Evolutionary conservation across 2,888 invertebrate species (phyloP), one percentile per base, ranked within the genome.

Genomic region (Ischnura elegans): DNA sequence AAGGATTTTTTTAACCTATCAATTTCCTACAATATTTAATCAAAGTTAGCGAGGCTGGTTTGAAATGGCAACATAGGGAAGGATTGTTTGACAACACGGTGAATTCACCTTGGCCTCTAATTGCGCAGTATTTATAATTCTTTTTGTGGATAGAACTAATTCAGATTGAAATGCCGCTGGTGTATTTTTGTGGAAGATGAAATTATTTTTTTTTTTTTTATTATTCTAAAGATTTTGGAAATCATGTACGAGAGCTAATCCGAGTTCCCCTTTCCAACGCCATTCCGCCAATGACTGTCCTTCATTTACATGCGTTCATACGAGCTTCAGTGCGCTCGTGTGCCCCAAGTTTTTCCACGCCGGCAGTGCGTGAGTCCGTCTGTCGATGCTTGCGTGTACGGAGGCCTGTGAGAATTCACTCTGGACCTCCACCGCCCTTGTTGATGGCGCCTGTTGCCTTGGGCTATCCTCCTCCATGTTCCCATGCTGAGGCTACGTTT

Each of bases 251-350:
- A 16, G 76, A 13, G 29, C 13, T 76, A 76, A 76, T 76, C 76
- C 13, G 76, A n/a, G 76, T 5, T 13, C 36, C 76, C 29, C 76
- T 2, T 5, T n/a, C 61, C 61, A 25, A 61, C 21, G 6, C 6
- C 61, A 25, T 36, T 16, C 36, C n/a, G 10, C 36, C 10, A 4
- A 13, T 36, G 29, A 29, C 0, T 36, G 10, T 10, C 29, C 76
- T 76, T 76, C 36, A 76, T 76, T 76, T 76, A 76, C 76, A 76
- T 76, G 76, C 36, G 16, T 76, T 76, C 36, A 76, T 36, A 29
- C 36, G 76, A 3, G 76, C 76, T 13, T 36, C 76, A 36, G 36
- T 76, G 76, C 76, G 36, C 76, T 36, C 76, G 76, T 76, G 76
- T 76, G 36, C 36, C n/a, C 6, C 4, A n/a, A 76, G 76, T 76